Conservation (phyloP, 30 jellyfish, hydroid and myxozoan species). For the Cassiopea andromeda region DNA sequence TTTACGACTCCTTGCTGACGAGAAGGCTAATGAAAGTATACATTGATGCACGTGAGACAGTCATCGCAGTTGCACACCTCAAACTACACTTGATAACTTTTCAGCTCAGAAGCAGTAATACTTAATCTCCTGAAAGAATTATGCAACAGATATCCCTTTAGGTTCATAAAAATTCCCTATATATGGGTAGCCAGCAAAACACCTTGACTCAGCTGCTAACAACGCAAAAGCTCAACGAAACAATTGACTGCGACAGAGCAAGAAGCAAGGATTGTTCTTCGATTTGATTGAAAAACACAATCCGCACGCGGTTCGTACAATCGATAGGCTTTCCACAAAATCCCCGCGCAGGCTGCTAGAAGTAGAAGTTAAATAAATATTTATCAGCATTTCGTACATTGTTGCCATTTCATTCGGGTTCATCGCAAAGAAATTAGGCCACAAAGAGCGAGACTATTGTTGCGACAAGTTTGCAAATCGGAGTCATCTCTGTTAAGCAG, state of each 20-base stretch:
- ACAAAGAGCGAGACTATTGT: neutral
- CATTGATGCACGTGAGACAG: neutral
- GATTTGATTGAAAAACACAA: too few relatives aligned
- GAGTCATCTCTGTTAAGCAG: slow-evolving; percentile 7
- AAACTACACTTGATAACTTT: too few relatives aligned
- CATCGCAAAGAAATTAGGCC: neutral
- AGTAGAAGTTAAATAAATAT: neutral
- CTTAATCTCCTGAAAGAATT: too few relatives aligned
- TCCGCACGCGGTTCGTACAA: neutral
- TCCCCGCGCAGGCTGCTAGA: neutral
- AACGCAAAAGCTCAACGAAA: too few relatives aligned
- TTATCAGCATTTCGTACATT: neutral
- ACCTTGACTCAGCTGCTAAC: too few relatives aligned
- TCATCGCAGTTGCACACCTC: neutral
- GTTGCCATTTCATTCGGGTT: neutral
- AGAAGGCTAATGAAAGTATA: neutral
- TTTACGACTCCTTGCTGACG: neutral
- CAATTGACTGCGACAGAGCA: too few relatives aligned
- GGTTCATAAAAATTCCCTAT: too few relatives aligned
- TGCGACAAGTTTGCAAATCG: neutral
- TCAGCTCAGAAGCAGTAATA: too few relatives aligned
- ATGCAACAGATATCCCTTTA: too few relatives aligned
- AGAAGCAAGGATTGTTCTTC: too few relatives aligned
- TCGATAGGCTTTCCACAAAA: neutral
- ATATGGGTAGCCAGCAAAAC: too few relatives aligned